Evolutionary conservation across 2,113 vertebrate species (phyloP).

Genomic region (Phycodurus eques): DNA sequence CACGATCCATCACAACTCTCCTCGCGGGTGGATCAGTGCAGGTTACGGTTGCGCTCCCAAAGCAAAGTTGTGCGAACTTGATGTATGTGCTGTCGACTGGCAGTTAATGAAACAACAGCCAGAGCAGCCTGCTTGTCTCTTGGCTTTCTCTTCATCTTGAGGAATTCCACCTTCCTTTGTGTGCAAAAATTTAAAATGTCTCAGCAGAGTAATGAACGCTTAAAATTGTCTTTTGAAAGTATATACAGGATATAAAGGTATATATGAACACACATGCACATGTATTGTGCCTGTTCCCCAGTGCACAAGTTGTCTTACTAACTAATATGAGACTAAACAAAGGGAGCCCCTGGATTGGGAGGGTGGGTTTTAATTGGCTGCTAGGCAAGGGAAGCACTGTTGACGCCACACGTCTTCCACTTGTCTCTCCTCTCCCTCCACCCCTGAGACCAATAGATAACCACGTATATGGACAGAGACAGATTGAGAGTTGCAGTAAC

Average conservation of each 20-base stretch:
- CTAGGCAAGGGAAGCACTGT: constrained; percentile 20
- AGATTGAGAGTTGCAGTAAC: constrained; percentile 33
- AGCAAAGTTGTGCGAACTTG: constrained; percentile 62
- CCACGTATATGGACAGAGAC: constrained; percentile 50
- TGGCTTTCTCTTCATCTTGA: constrained; percentile 6
- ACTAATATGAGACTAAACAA: constrained; percentile 57
- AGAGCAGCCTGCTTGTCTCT: constrained; percentile 15
- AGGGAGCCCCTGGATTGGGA: constrained; percentile 11
- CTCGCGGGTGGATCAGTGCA: constrained; percentile 59
- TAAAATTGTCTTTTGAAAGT: no score
- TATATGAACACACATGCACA: no score
- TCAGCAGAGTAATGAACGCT: not conserved
- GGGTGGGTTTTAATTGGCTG: constrained; percentile 43
- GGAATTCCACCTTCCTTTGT: constrained; percentile 3
- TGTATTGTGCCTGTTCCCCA: not conserved
- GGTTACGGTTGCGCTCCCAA: constrained; percentile 60
- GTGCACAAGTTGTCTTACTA: constrained; percentile 29
- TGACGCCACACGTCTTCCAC: constrained; percentile 5
- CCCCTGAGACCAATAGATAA: constrained; percentile 50
- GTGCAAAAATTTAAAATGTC: not conserved
- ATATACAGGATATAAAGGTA: no score
- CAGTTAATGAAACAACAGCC: constrained; percentile 73
- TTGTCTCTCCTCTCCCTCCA: not conserved
- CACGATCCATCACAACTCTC: constrained; percentile 62
- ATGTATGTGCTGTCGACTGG: constrained; percentile 70